Percentiles rank a stretch among this genome's conserved stretches.
phyloP scores from a whole-genome alignment of 1,140 invertebrate species.

The Heliconius himera region DNA sequence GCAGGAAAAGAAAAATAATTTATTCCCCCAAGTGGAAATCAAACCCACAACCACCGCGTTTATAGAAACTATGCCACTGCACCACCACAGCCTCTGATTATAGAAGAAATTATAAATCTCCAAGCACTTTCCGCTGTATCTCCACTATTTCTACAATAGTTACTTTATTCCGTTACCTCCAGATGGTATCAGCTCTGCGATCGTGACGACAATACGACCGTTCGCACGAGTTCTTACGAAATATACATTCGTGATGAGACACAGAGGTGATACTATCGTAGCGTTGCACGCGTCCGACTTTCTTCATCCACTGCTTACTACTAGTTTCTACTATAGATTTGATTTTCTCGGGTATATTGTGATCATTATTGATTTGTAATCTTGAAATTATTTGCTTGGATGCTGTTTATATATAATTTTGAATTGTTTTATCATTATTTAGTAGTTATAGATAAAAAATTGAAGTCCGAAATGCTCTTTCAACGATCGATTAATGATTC shows the following conservation, averaged over 20 bases:
- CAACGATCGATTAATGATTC: no score
- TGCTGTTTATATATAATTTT: no score
- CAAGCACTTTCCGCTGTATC: not conserved
- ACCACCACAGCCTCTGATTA: no score
- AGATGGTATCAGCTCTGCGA: constrained; percentile 46
- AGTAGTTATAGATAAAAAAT: no score
- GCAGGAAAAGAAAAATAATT: no score
- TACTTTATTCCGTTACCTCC: constrained; percentile 27
- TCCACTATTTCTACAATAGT: constrained; percentile 30
- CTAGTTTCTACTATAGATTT: constrained; percentile 3
- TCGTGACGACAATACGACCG: constrained; percentile 61
- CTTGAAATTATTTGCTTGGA: not conserved
- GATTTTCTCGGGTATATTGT: not conserved
- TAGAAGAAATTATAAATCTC: not conserved
- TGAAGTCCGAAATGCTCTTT: no score
- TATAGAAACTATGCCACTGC: no score
- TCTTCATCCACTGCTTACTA: not conserved
- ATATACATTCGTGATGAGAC: constrained; percentile 45
- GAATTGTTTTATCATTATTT: no score
- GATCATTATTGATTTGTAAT: not conserved
- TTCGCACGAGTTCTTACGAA: constrained; percentile 51
- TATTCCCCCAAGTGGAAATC: no score
- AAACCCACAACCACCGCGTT: rapidly evolving
- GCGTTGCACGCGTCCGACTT: constrained; percentile 26
- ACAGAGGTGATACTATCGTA: constrained; percentile 46